phyloP scores from a whole-genome alignment of 1,140 invertebrate genomes.

The Ceratoteleas bidentatus region DNA sequence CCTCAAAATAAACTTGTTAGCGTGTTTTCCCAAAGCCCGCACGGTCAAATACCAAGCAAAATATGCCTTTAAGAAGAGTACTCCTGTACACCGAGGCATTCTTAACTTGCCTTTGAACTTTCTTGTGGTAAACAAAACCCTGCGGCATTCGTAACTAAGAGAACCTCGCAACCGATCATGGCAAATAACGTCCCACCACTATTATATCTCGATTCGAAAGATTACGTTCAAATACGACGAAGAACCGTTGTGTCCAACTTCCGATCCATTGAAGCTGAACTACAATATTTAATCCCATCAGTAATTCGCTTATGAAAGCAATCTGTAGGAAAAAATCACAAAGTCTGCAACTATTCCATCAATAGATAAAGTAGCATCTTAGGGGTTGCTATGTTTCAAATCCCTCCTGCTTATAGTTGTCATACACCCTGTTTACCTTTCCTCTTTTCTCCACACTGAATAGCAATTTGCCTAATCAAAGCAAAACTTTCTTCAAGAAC shows the following conservation, averaged over 20 bases:
- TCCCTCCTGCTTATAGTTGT: too few relatives aligned
- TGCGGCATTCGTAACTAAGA: constrained; percentile 2
- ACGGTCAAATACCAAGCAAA: constrained; percentile 55
- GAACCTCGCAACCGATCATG: constrained; percentile 21
- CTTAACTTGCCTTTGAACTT: constrained; percentile 74
- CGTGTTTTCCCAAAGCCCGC: constrained; percentile 16
- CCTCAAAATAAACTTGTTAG: constrained; percentile 56
- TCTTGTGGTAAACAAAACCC: constrained; percentile 55
- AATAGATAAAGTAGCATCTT: too few relatives aligned
- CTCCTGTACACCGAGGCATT: constrained; percentile 69
- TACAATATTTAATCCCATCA: too few relatives aligned
- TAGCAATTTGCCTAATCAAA: constrained; percentile 28
- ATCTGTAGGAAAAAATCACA: too few relatives aligned
- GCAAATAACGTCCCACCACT: constrained; percentile 34
- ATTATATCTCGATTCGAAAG: constrained; percentile 37
- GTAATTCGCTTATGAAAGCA: too few relatives aligned
- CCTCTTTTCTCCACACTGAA: constrained; percentile 26
- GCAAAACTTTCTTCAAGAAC: constrained; percentile 5
- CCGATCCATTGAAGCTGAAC: too few relatives aligned
- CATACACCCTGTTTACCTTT: too few relatives aligned
- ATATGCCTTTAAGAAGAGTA: constrained; percentile 72
- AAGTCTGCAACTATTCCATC: too few relatives aligned
- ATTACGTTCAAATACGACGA: too few relatives aligned
- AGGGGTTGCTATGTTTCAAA: too few relatives aligned
- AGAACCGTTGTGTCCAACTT: too few relatives aligned